Evolutionary conservation across 2,797 vertebrate species (phyloP), one percentile per base, ranked within the genome.

Genomic region (Babyrousa celebensis): DNA sequence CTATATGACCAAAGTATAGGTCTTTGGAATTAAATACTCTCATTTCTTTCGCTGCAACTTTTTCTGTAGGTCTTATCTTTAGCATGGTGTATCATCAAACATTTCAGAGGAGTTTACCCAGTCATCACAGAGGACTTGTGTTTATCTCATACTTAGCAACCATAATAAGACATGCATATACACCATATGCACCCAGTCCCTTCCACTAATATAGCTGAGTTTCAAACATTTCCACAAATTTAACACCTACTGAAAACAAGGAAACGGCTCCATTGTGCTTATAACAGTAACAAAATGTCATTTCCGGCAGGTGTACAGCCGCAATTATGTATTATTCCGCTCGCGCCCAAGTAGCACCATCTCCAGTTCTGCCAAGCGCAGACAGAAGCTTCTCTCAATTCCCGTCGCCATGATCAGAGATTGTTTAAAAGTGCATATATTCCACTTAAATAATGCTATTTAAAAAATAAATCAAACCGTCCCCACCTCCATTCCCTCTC

Each of bases 221-320:
- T 93, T 54, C 65, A 65, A 11, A 65, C 14, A 70, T 18, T 93
- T 32, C 4, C 17, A 62, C 48, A 20, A 90, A 48, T 65, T 32
- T 58, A 65, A 90, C 29, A 62, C 15, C 54, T 58, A 68, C 65
- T 54, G 62, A 68, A 56, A 4, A 87, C 63, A 82, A 14, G 74
- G n/a, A 70, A 70, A 91, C 36, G 77, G 48, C 52, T 86, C 48
- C 72, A 20, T 14, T 92, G 68, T 79, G 21, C 74, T 85, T 75
- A 62, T 29, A 52, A n/a, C 77, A 23, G 68, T 91, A 25, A 71
- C n/a, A 78, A 15, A 83, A 71, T 15, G 21, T n/a, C 21, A 29
- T 62, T 85, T 48, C 52, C 70, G 90, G 36, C 43, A 36, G 2
- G 32, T 6, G 18, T 48, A 71, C 63, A 48, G 86, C 67, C 94